Conservation (phyloP, 2,113 vertebrate genomes). For the Anarrhichthys ocellatus region DNA sequence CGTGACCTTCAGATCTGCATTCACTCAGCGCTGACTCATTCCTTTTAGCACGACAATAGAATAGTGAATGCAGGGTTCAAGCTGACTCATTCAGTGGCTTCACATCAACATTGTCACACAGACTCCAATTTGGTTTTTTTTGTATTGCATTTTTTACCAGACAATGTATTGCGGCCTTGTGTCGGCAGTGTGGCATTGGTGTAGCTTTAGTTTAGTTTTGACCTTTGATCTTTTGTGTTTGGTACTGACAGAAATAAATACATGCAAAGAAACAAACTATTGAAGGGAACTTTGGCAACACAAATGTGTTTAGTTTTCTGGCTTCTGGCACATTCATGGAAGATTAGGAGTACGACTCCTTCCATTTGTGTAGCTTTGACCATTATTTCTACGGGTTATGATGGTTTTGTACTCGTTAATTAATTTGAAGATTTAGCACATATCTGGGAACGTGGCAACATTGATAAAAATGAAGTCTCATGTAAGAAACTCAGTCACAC, state of each 20-base stretch:
- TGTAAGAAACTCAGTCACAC: not conserved
- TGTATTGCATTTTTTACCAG: not conserved
- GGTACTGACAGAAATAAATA: not conserved
- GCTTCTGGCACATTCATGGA: too few relatives aligned
- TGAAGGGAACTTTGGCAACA: too few relatives aligned
- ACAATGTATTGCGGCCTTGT: not conserved
- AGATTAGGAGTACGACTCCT: not conserved
- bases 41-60: constrained; percentile 15
- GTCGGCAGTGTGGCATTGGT: not conserved
- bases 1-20: constrained; percentile 41
- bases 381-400: not conserved
- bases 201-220: not conserved
- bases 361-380: not conserved
- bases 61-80: constrained; percentile 1
- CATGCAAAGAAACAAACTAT: not conserved
- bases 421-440: not conserved
- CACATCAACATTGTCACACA: not conserved
- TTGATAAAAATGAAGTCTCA: not conserved
- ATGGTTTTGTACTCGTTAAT: not conserved
- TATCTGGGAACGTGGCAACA: not conserved
- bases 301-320: too few relatives aligned
- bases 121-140: not conserved
- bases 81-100: not conserved
- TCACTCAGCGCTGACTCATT: constrained; percentile 24
- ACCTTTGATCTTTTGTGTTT: not conserved